Base-by-base conservation (phyloP, 2,888 invertebrate genomes). In the Belgica antarctica region DNA sequence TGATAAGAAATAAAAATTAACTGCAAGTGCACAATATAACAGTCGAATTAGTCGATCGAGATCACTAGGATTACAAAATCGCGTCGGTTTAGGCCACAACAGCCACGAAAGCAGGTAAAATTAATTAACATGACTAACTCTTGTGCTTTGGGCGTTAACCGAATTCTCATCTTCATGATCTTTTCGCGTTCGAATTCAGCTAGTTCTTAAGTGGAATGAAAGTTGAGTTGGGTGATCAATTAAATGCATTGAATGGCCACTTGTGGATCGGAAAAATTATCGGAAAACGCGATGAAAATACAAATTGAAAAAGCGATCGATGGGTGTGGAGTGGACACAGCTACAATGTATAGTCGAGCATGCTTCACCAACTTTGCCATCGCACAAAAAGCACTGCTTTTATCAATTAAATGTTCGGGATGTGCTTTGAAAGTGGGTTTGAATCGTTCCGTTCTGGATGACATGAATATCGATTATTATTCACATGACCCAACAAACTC, bases 331-430 rank as follows among this genome's bases (percentile, higher is more conserved):
- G 12, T 25, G 22, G n/a, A 17, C 10, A 31, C 68, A 68, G 17
- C 15, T 12, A 28, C 61, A 28, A 15, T 47, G 46, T 66, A 15
- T 63, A 25, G 27, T 25, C n/a, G 27, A 68, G 31, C 68, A 68
- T 68, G 68, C 68, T 65, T 68, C 47, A 57, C 52, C 68, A 68
- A 68, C 31, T 68, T 34, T 68, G n/a, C 15, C n/a, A 68, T 17
- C 8, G n/a, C n/a, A 41, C 36, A 47, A 17, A 52, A 52, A 52
- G 52, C 52, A 31, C 7, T 8, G 12, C 34, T 31, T 27, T 68
- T 68, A 68, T 68, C 57, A 68, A 68, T 68, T 68, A 57, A 68
- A 68, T 28, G 31, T 24, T 22, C 28, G 3, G 17, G 47, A 27
- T 65, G 15, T 4, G 12, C 10, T 25, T 27, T 12, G 22, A 15